Percentiles rank a stretch among this genome's conserved stretches.
phyloP scores from a whole-genome alignment of 1,140 invertebrate species.

The Penaeus chinensis region DNA sequence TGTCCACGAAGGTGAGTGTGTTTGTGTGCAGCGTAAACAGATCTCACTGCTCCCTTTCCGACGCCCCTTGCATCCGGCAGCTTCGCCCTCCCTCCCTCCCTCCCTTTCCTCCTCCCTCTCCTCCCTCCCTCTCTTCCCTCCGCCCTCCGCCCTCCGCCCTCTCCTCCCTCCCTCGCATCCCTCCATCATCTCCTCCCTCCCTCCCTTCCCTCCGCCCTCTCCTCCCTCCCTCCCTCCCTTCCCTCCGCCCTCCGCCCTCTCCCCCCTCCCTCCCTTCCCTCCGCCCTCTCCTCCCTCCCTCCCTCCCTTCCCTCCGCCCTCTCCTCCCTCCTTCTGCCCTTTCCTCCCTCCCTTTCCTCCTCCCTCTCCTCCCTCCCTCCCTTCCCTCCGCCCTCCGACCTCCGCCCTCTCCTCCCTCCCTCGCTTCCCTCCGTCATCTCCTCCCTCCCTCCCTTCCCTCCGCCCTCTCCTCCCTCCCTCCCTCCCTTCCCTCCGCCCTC shows the following conservation, averaged over 20 bases:
- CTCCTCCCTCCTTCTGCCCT: not conserved
- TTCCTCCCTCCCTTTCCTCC: constrained; percentile 2
- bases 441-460: too few species aligned
- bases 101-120: not conserved
- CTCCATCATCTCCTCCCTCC: not conserved
- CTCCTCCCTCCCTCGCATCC: not conserved
- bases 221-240: not conserved
- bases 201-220: not conserved
- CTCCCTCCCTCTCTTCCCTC: not conserved
- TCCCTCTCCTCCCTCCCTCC: too few species aligned
- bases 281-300: too few species aligned
- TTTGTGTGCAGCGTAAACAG: too few species aligned
- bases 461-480: too few species aligned
- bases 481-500: too few species aligned
- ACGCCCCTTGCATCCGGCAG: not conserved
- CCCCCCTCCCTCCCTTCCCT: too few species aligned
- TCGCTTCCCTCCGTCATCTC: not conserved
- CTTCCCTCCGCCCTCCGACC: not conserved
- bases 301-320: too few species aligned
- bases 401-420: not conserved
- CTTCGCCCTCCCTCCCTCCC: not conserved
- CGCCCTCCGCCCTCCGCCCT: not conserved
- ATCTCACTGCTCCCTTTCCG: not conserved
- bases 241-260: not conserved
- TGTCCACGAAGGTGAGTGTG: too few species aligned